Conservation (phyloP, 1,140 invertebrate species). For the Trichoplusia ni region DNA sequence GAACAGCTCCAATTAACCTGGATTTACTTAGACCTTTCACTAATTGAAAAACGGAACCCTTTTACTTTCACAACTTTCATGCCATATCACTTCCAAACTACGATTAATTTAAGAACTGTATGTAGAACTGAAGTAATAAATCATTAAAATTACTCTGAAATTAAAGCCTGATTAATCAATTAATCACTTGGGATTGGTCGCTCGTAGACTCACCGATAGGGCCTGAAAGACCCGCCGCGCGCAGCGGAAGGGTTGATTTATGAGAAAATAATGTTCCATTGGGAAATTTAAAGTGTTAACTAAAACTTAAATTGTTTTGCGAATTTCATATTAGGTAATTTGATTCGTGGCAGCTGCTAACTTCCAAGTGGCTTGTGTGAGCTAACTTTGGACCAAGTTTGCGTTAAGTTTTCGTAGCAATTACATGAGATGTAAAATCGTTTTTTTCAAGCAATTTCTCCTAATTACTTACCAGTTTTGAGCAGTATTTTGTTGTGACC, state of each 20-base stretch:
- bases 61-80: background rate
- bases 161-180: slow-evolving; percentile 73
- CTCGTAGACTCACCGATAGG: slow-evolving; percentile 65
- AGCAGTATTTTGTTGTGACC: no score
- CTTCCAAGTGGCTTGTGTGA: slow-evolving; percentile 17
- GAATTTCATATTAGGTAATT: slow-evolving; percentile 47
- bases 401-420: slow-evolving; percentile 17
- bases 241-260: slow-evolving; percentile 73
- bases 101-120: slow-evolving; percentile 27
- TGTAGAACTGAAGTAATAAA: slow-evolving; percentile 53
- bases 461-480: no score
- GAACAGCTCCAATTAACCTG: background rate
- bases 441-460: no score
- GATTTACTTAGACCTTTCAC: no score
- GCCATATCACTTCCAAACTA: slow-evolving; percentile 20
- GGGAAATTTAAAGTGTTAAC: slow-evolving; percentile 62
- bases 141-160: slow-evolving; percentile 75
- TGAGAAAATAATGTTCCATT: slow-evolving; percentile 71
- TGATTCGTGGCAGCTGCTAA: slow-evolving; percentile 18
- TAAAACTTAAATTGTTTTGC: slow-evolving; percentile 39
- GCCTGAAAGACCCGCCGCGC: slow-evolving; percentile 46
- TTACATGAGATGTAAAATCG: slow-evolving; percentile 13
- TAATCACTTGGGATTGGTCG: slow-evolving; percentile 73
- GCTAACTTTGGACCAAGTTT: slow-evolving; percentile 16
- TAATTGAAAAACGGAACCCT: background rate